phyloP scores from a whole-genome alignment of 2,113 vertebrate species.

The Mugil cephalus region DNA sequence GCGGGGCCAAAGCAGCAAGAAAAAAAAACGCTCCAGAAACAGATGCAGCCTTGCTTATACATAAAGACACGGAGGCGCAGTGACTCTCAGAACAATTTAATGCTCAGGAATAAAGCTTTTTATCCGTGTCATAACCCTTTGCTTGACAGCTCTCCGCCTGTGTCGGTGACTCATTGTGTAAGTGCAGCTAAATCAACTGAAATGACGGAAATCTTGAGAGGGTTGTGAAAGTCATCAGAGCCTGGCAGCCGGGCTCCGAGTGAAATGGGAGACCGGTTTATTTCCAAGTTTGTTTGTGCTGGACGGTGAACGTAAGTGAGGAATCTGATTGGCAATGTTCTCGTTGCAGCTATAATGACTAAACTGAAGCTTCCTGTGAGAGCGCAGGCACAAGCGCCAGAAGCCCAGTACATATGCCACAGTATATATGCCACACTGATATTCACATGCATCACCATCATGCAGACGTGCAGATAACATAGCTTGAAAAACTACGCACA shows the following conservation, averaged over 20 bases:
- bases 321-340: slow-evolving; percentile 11
- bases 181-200: slow-evolving; percentile 30
- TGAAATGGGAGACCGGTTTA: slow-evolving; percentile 4
- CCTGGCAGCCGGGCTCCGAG: neutral
- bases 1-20: neutral
- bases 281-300: slow-evolving; percentile 15
- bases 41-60: neutral
- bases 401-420: neutral
- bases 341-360: slow-evolving; percentile 4
- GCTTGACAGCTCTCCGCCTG: slow-evolving; percentile 3
- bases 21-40: neutral
- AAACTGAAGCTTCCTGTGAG: neutral
- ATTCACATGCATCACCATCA: neutral
- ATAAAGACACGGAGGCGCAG: neutral
- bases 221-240: slow-evolving; percentile 21
- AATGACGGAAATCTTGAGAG: slow-evolving; percentile 16
- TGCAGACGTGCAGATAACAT: neutral
- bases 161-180: slow-evolving; percentile 23
- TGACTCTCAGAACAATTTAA: slow-evolving; percentile 14
- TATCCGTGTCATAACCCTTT: slow-evolving; percentile 9
- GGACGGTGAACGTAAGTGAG: neutral
- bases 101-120: neutral
- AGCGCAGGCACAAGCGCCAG: neutral
- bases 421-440: neutral
- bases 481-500: too few species aligned